Conservation (phyloP, 2,797 vertebrate genomes). For the Gadopsis marmoratus region DNA sequence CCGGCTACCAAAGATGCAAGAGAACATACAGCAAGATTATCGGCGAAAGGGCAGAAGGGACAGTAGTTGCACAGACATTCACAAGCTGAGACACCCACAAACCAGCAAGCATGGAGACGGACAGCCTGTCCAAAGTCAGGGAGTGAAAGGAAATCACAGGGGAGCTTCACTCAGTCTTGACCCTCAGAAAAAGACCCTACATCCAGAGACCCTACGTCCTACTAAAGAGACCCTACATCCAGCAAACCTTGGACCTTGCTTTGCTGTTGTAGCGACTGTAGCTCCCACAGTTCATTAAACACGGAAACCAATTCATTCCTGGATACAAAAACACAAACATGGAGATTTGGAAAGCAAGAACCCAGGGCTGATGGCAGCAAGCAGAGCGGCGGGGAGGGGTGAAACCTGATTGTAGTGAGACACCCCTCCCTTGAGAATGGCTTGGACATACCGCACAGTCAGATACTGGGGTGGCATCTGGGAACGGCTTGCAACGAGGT, state of each 20-base stretch:
- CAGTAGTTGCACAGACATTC: slow-evolving; percentile 42
- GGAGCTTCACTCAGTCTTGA: slow-evolving; percentile 26
- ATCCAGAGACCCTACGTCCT: background rate
- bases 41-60: slow-evolving; percentile 44
- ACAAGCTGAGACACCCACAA: slow-evolving; percentile 57
- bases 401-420: slow-evolving; percentile 69
- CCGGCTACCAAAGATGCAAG: slow-evolving; percentile 19
- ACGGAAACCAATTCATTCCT: slow-evolving; percentile 51
- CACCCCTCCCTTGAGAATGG: slow-evolving; percentile 72
- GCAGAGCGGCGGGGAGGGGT: slow-evolving; percentile 67
- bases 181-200: slow-evolving; percentile 5
- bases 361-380: slow-evolving; percentile 69
- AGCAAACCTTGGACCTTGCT: background rate
- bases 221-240: slow-evolving; percentile 21
- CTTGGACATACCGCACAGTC: slow-evolving; percentile 90
- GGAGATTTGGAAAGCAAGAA: slow-evolving; percentile 61
- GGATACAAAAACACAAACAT: slow-evolving; percentile 44
- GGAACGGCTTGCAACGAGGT: slow-evolving; percentile 88
- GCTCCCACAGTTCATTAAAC: slow-evolving; percentile 36
- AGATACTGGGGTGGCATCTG: slow-evolving; percentile 87
- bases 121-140: slow-evolving; percentile 53
- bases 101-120: slow-evolving; percentile 63
- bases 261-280: slow-evolving; percentile 9
- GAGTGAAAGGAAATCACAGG: slow-evolving; percentile 57
- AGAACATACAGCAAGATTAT: slow-evolving; percentile 23